Conservation (phyloP, 2,113 vertebrate species). For the Carassius gibelio region DNA sequence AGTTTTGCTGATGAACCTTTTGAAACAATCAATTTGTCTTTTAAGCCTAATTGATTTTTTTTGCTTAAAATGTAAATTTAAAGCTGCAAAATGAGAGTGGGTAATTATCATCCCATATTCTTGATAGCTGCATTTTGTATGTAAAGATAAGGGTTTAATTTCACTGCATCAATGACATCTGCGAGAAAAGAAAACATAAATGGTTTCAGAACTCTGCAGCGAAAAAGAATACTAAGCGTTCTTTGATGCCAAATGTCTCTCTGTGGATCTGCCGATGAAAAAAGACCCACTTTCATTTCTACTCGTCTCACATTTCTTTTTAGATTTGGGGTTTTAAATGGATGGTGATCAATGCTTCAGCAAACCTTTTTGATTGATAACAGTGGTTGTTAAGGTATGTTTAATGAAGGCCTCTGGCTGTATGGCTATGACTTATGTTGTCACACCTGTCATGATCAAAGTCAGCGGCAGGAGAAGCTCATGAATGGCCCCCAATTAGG, state of each 20-base stretch:
- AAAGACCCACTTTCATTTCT: slow-evolving; percentile 5
- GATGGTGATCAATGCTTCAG: slow-evolving; percentile 20
- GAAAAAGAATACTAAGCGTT: slow-evolving; percentile 9
- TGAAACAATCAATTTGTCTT: slow-evolving; percentile 32
- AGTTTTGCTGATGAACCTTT: slow-evolving; percentile 32
- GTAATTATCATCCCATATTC: slow-evolving; percentile 43
- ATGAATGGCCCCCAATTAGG: slow-evolving; percentile 8
- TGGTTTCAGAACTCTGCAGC: slow-evolving; percentile 23
- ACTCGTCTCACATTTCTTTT: not conserved
- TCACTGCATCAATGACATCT: slow-evolving; percentile 6
- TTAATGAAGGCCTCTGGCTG: slow-evolving; percentile 23
- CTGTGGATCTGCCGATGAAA: not conserved
- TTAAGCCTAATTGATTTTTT: slow-evolving; percentile 22
- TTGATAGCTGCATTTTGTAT: slow-evolving; percentile 32
- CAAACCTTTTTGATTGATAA: not conserved
- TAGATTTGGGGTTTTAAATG: not conserved
- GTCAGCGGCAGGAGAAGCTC: not conserved
- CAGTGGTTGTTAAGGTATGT: not conserved
- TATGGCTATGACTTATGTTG: not conserved
- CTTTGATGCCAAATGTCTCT: slow-evolving; percentile 8
- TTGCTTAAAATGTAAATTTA: slow-evolving; percentile 14
- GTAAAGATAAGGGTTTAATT: slow-evolving; percentile 40
- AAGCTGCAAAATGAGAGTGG: slow-evolving; percentile 33
- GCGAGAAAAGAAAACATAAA: slow-evolving; percentile 1
- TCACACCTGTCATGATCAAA: slow-evolving; percentile 24